Conservation (phyloP, 2,113 vertebrate species). For the Willisornis vidua region DNA sequence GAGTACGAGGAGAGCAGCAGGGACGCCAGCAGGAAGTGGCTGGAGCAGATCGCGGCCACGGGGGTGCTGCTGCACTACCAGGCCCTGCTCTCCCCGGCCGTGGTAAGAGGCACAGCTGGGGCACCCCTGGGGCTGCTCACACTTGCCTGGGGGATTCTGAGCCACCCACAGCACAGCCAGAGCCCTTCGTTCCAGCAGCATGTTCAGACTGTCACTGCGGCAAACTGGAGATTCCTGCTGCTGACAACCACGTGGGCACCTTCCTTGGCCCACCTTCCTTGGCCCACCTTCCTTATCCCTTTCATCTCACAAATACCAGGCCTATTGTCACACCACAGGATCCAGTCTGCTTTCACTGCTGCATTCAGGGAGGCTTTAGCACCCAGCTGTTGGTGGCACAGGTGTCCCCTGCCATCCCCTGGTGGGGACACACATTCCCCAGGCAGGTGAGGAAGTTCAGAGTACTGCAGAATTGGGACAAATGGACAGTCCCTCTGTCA, state of each 20-base stretch:
- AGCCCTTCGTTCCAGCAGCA: not conserved
- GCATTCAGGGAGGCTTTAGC: not conserved
- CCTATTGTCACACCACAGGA: not conserved
- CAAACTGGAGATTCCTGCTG: not conserved
- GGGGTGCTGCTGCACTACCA: conserved; percentile 92
- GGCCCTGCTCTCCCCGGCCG: conserved; percentile 83
- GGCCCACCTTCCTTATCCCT: not conserved
- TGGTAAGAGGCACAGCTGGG: conserved; percentile 78
- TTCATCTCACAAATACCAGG: not conserved
- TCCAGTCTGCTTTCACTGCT: not conserved
- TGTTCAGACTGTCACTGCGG: not conserved
- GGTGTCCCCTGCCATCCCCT: conserved; percentile 43
- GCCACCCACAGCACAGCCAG: not conserved
- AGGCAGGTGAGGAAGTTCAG: not conserved
- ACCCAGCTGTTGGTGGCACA: not conserved
- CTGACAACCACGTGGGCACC: not conserved
- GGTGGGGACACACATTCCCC: not conserved
- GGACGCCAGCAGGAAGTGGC: conserved; percentile 96
- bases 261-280: not conserved
- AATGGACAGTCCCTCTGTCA: not conserved
- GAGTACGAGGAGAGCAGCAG: conserved; percentile 95
- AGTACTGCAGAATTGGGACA: not conserved
- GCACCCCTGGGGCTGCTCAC: not conserved
- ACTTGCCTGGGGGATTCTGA: not conserved
- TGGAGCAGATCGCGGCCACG: conserved; percentile 92